A percentile compares a stretch with the other conserved stretches of the same genome.
Conservation (phyloP, 1,140 invertebrate genomes). For the Drosophila kurseongensis region DNA sequence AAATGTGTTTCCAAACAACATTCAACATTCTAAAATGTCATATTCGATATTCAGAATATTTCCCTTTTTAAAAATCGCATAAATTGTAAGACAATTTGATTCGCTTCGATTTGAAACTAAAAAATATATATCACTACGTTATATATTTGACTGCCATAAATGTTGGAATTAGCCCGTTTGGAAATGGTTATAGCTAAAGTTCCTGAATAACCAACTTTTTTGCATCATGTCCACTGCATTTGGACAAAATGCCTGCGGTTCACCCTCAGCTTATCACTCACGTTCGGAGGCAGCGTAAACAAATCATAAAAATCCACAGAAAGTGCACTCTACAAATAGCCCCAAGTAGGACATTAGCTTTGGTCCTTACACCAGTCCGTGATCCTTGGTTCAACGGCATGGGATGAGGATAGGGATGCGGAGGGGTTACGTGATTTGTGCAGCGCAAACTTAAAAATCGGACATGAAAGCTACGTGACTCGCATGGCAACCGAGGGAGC, state of each 20-base stretch:
- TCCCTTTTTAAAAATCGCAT: too few species aligned
- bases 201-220: background rate
- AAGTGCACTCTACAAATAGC: constrained; percentile 77
- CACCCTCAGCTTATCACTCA: constrained; percentile 43
- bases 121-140: too few species aligned
- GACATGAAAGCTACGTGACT: constrained; percentile 72
- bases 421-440: constrained; percentile 74
- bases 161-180: too few species aligned
- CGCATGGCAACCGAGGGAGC: constrained; percentile 34
- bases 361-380: constrained; percentile 29
- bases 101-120: too few species aligned
- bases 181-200: too few species aligned
- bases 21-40: too few species aligned
- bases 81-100: too few species aligned
- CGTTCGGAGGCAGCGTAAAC: constrained; percentile 62
- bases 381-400: background rate
- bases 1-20: too few species aligned
- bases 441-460: constrained; percentile 79
- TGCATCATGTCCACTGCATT: constrained; percentile 1
- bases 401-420: background rate
- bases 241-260: constrained; percentile 1
- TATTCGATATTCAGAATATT: too few species aligned
- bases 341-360: constrained; percentile 71
- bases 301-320: constrained; percentile 80
- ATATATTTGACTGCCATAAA: too few species aligned